phyloP scores from a whole-genome alignment of 2,113 vertebrate species.

The Mustelus asterias region DNA sequence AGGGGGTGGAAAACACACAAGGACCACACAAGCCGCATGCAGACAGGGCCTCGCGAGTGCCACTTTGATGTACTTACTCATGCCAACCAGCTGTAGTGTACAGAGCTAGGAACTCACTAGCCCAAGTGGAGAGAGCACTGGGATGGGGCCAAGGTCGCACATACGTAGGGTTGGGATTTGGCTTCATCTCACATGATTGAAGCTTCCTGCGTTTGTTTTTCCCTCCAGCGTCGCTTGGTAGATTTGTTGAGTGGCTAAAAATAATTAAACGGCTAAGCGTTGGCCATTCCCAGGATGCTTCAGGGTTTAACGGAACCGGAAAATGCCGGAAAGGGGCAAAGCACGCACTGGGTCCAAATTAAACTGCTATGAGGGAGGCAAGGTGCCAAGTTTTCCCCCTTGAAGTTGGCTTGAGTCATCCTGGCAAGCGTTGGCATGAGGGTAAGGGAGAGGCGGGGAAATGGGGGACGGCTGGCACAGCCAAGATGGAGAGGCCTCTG shows the following conservation, averaged over 20 bases:
- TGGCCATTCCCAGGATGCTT: not conserved
- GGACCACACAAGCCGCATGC: no score
- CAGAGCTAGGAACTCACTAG: not conserved
- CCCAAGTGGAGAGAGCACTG: not conserved
- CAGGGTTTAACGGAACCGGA: not conserved
- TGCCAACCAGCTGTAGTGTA: not conserved
- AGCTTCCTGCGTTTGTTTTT: no score
- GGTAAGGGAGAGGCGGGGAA: no score
- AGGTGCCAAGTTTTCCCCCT: not conserved
- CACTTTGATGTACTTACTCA: not conserved
- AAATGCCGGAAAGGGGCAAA: not conserved
- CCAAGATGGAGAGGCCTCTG: not conserved
- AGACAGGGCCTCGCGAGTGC: not conserved
- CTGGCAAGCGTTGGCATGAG: not conserved
- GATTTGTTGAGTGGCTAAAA: not conserved
- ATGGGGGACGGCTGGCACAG: not conserved
- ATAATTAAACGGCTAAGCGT: not conserved
- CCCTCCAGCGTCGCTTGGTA: no score
- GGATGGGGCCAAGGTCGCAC: not conserved
- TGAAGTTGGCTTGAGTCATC: not conserved
- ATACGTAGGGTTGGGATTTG: no score
- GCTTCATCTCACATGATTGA: no score
- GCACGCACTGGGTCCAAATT: not conserved
- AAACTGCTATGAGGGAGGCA: not conserved
- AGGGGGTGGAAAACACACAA: not conserved